A percentile compares a stretch with the other conserved stretches of the same genome.
These are phyloP conservation scores for Rhimphoctona megacephalus DNA, from an alignment of 2,888 invertebrate genomes.

Conservation along the genomic window DNA sequence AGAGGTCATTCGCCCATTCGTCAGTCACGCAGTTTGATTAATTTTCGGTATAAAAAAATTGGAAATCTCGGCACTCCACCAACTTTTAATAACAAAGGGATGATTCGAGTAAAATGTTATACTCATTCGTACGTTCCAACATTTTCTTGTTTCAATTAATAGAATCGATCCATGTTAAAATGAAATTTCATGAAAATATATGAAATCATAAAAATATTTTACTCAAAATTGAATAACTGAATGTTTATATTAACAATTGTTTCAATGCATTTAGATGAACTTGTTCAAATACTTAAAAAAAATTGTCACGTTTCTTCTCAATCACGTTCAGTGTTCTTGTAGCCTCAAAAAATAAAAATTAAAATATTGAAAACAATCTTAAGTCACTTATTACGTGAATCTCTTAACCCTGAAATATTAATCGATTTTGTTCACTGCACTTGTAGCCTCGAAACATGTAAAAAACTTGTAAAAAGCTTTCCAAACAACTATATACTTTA, in stretches of 20 bases:
- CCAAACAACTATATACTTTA: not conserved
- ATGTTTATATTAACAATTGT: not conserved
- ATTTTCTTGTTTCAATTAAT: not conserved
- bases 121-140: not conserved
- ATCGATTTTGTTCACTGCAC: not conserved
- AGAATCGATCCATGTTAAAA: not conserved
- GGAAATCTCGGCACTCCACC: not conserved
- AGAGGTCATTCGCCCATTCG: constrained; percentile 6
- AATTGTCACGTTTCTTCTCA: not conserved
- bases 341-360: not conserved
- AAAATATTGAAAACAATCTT: not conserved
- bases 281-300: not conserved
- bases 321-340: not conserved
- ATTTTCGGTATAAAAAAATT: not conserved
- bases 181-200: not conserved
- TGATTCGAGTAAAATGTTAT: not conserved
- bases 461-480: not conserved
- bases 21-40: not conserved
- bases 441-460: not conserved
- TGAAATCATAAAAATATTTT: not conserved
- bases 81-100: not conserved
- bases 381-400: not conserved
- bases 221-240: not conserved
- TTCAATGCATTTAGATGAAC: not conserved
- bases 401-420: not conserved